Conservation (phyloP, 2,113 vertebrate genomes). For the Pedetes capensis region DNA sequence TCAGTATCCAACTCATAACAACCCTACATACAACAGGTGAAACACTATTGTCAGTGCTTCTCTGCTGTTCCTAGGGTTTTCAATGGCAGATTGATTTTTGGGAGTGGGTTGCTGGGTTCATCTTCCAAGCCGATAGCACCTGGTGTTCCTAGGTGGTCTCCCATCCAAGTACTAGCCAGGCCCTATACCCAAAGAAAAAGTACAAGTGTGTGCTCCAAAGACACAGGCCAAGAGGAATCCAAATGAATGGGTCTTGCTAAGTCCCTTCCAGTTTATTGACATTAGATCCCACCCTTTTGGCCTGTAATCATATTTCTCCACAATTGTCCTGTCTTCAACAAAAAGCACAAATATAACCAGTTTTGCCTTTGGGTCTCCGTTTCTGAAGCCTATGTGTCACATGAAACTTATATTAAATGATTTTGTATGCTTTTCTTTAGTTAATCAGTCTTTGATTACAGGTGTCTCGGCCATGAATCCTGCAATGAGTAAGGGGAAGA, state of each 20-base stretch:
- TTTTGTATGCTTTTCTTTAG: not conserved
- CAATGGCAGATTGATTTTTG: no score
- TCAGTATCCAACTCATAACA: no score
- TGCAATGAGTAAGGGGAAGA: not conserved
- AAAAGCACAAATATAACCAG: no score
- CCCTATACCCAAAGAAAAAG: not conserved
- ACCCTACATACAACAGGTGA: no score
- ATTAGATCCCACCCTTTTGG: not conserved
- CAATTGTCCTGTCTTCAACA: not conserved
- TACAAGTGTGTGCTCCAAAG: not conserved
- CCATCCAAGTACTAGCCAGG: no score
- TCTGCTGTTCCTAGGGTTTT: no score
- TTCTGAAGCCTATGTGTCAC: not conserved
- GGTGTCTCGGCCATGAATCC: not conserved
- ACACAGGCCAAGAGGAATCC: not conserved
- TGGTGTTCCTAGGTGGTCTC: no score
- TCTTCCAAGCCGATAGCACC: no score
- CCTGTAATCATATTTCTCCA: not conserved
- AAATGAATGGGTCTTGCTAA: not conserved
- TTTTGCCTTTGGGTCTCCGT: not conserved
- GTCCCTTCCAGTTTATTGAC: not conserved
- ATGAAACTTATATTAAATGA: not conserved
- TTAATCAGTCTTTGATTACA: not conserved
- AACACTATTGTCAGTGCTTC: no score
- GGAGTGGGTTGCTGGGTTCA: no score